Evolutionary conservation across 2,113 vertebrate genomes (phyloP).

Genomic region (Saccopteryx bilineata): DNA sequence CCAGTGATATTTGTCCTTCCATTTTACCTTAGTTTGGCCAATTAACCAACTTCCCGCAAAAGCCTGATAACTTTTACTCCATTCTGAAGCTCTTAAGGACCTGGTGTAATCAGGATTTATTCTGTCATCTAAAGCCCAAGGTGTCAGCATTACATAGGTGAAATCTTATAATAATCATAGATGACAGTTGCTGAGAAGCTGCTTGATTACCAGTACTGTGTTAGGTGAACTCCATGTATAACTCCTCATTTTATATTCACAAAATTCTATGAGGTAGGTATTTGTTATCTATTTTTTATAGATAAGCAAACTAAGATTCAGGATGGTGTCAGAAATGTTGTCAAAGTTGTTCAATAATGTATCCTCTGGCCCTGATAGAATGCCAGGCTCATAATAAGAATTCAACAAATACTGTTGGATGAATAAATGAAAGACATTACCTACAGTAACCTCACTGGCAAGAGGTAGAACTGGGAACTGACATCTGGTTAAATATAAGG

Average conservation of each 20-base stretch:
- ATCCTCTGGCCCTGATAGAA: neutral
- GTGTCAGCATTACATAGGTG: neutral
- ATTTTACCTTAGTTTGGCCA: neutral
- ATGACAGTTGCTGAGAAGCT: neutral
- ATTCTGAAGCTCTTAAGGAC: neutral
- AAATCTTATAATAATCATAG: neutral
- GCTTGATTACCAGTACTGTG: neutral
- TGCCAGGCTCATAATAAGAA: neutral
- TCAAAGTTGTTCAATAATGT: neutral
- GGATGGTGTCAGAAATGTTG: neutral
- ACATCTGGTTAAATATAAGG: neutral
- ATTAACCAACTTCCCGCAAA: neutral
- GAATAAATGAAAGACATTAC: neutral
- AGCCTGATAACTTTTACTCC: neutral
- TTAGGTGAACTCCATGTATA: neutral
- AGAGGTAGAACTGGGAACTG: neutral
- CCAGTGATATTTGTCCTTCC: neutral
- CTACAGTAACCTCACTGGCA: neutral
- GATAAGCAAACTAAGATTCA: neutral
- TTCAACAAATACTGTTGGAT: neutral
- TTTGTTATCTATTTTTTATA: neutral
- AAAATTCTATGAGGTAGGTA: neutral
- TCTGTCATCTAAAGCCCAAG: neutral
- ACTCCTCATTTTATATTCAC: constrained; percentile 2
- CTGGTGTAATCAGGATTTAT: neutral